Evolutionary conservation across 1,140 invertebrate genomes (phyloP), one percentile per base, ranked within the genome.

Genomic region (Drosophila pectinifera): DNA sequence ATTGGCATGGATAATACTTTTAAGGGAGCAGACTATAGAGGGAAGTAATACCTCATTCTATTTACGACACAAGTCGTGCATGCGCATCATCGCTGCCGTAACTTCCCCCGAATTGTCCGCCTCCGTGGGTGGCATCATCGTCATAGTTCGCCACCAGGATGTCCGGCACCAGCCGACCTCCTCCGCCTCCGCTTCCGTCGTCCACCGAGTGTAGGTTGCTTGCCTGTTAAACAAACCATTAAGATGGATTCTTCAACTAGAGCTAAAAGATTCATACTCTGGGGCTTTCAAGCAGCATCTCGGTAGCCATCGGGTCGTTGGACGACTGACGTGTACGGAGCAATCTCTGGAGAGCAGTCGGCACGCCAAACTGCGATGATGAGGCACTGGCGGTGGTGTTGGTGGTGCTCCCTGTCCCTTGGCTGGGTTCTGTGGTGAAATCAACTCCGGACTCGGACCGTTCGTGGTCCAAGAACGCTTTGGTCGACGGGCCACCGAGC

Each of bases 1-100:
- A 1, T 4, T 22, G 28, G 28, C 28, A 28, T 1, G 28, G 28
- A 28, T 28, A 28, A 28, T 28, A 31, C 28, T 10, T 8, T 31
- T 31, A 3, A 10, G 10, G 11, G 31, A 3, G 31, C 10, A 34
- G 31, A 6, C 26, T 28, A 31, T 22, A 31, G 7, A 31, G 4
- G 34, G 4, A 6, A 5, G 5, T 45, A 42, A 3, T 3, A 7
- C 2, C 28, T 31, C 10, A 10, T 10, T 10, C 8, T 59, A 89
- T 72, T 70, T 91, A 86, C 51, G 86, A 57, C 58, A 89, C 76
- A 85, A 83, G 73, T 74, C 78, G 62, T 57, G 74, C 73, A 88
- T 75, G 65, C 54, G 77, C 74, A 80, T 89, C 90, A 86, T 91
- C 76, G 69, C 42, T 26, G 59, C 59, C 41, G 84, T 28, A 53